Base-by-base conservation (phyloP, 2,888 invertebrate species). In the Drosophila subquinaria region DNA sequence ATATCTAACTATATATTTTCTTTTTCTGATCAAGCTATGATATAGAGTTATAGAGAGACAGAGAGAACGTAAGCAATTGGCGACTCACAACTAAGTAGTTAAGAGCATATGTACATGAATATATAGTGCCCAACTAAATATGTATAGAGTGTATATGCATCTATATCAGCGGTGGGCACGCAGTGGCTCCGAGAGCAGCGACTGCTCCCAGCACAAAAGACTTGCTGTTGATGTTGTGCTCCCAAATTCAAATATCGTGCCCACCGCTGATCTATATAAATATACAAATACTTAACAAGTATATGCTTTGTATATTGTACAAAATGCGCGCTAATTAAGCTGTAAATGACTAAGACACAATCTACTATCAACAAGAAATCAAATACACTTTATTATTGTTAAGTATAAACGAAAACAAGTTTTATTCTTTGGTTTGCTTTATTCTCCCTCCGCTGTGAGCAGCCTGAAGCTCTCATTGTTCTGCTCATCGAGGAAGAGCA, bases 401-500 rank as follows among this genome's bases (percentile, higher is more conserved):
- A 76, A 79, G 70, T 52, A 61, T 27, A 63, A 43, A 8, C 17
- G 20, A 35, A 43, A 20, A 11, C 13, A 9, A 20, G 17, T 35
- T 57, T 57, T 57, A 38, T 38, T 17, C 20, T 36, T 36, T 56
- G 42, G 27, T 30, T 10, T 5, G n/a, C 13, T 38, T 48, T 17
- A 62, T 63, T 71, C 13, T 23, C 52, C 50, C 43, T 74, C 35
- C 10, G 57, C 15, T 6, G 78, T 70, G 9, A 91, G 66, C 33
- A 76, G 38, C n/a, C 80, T 67, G 63, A 92, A 92, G 33, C 76
- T 79, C 11, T 92, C 91, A 45, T 91, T 78, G 59, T 94, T 93
- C 11, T 93, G 89, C 79, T 95, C 94, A 89, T 96, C 94, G 61
- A 97, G 93, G 91, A 97, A 97, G 73, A 97, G 93, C 33, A 96